Percentiles rank a stretch among this genome's conserved stretches.
phyloP scores from a whole-genome alignment of 2,113 vertebrate genomes.

The Actinemys pallida region DNA sequence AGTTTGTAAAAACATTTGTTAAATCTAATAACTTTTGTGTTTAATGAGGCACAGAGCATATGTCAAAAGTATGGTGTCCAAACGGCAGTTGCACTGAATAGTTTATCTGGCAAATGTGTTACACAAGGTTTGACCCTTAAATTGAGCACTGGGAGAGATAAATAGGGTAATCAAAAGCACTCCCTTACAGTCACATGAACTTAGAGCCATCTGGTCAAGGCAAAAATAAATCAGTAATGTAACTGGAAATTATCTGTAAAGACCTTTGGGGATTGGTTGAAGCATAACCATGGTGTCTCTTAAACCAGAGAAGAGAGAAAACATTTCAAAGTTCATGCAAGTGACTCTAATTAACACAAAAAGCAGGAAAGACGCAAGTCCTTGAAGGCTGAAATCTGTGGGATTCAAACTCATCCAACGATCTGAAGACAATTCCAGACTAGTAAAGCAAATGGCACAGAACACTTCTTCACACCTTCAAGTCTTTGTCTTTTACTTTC shows the following conservation, averaged over 20 bases:
- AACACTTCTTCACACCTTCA: background rate
- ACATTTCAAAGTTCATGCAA: constrained; percentile 59
- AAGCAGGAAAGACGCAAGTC: background rate
- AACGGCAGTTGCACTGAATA: constrained; percentile 69
- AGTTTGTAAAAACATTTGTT: constrained; percentile 76
- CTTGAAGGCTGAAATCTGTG: constrained; percentile 3
- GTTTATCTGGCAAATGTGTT: constrained; percentile 78
- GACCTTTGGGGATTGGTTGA: constrained; percentile 66
- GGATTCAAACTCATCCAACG: background rate
- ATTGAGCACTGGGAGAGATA: constrained; percentile 77
- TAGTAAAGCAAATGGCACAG: background rate
- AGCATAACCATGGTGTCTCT: constrained; percentile 46
- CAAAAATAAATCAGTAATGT: constrained; percentile 80
- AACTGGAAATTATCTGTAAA: constrained; percentile 76
- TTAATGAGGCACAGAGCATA: constrained; percentile 80
- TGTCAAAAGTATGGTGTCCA: constrained; percentile 76
- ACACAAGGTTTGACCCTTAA: constrained; percentile 80
- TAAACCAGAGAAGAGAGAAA: constrained; percentile 47
- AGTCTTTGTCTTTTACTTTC: fast-evolving
- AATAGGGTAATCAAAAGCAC: constrained; percentile 80
- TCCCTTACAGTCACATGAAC: constrained; percentile 76
- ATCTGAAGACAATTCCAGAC: background rate
- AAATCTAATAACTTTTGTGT: constrained; percentile 75
- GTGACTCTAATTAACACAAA: constrained; percentile 69
- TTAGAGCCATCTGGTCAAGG: constrained; percentile 79